A percentile compares a stretch with the other conserved stretches of the same genome.
Evolutionary conservation across 2,113 vertebrate species (phyloP).

Genomic region (Octodon degus): DNA sequence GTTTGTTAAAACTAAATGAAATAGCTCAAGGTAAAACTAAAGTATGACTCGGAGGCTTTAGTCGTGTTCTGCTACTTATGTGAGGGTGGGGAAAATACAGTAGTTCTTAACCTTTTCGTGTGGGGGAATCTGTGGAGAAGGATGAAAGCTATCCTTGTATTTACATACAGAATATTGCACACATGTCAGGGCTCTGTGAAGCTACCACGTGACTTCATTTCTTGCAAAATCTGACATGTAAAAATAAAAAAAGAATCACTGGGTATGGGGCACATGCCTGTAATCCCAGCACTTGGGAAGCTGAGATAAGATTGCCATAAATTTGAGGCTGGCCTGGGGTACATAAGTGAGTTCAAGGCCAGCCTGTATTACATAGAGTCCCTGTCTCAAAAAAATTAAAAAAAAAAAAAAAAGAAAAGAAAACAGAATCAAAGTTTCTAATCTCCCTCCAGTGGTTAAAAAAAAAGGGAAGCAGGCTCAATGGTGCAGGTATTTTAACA

Average conservation of each 20-base stretch:
- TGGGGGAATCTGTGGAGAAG: conserved; percentile 23
- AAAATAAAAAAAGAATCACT: conserved; percentile 36
- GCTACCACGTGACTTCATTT: neutral
- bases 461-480: neutral
- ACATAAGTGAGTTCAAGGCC: neutral
- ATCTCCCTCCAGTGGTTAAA: neutral
- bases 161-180: neutral
- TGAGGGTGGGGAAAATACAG: neutral
- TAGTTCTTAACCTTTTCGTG: conserved; percentile 20
- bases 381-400: neutral
- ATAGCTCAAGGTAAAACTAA: conserved; percentile 68
- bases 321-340: neutral
- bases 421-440: conserved; percentile 38
- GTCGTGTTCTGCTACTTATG: conserved; percentile 14
- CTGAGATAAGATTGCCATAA: neutral
- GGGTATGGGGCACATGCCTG: neutral
- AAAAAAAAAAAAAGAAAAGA: neutral
- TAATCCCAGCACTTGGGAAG: neutral
- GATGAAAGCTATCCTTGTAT: neutral
- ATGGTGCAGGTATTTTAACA: neutral
- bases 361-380: neutral
- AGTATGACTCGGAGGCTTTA: conserved; percentile 36
- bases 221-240: conserved; percentile 1
- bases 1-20: conserved; percentile 73
- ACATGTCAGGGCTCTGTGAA: neutral